Evolutionary conservation across 2,888 invertebrate species (phyloP).

Genomic region (Pterostichus madidus): DNA sequence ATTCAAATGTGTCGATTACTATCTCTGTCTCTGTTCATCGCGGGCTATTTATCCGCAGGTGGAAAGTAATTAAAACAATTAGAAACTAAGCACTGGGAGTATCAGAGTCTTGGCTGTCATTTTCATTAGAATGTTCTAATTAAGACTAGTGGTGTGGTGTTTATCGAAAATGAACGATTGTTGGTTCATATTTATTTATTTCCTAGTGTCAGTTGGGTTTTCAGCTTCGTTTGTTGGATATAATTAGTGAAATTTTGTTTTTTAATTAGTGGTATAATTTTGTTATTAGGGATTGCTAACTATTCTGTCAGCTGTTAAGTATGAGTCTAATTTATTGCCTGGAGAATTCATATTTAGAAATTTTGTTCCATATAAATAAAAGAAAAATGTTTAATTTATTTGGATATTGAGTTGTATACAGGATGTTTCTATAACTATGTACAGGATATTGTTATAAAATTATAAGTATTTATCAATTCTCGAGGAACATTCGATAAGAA

Average conservation of each 20-base stretch:
- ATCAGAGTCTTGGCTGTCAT: background rate
- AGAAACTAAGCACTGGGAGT: constrained; percentile 37
- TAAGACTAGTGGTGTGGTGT: background rate
- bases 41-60: background rate
- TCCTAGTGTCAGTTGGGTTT: constrained; percentile 28
- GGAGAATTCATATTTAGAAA: constrained; percentile 11
- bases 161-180: constrained; percentile 11
- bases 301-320: constrained; percentile 40
- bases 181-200: constrained; percentile 30
- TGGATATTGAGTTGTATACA: too few species aligned
- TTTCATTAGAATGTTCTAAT: constrained; percentile 38
- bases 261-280: constrained; percentile 40
- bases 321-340: constrained; percentile 19
- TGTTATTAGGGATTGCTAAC: constrained; percentile 40
- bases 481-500: too few species aligned
- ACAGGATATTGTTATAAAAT: too few species aligned
- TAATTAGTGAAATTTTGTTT: constrained; percentile 59
- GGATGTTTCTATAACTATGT: too few species aligned
- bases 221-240: constrained; percentile 22
- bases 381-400: background rate
- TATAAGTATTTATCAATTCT: too few species aligned
- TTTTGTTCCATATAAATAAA: constrained; percentile 1
- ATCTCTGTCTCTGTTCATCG: background rate
- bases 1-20: constrained; percentile 27
- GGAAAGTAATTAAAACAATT: constrained; percentile 57